Base-by-base conservation (phyloP, 2,888 invertebrate genomes). In the Carpatolechia fugitivella region DNA sequence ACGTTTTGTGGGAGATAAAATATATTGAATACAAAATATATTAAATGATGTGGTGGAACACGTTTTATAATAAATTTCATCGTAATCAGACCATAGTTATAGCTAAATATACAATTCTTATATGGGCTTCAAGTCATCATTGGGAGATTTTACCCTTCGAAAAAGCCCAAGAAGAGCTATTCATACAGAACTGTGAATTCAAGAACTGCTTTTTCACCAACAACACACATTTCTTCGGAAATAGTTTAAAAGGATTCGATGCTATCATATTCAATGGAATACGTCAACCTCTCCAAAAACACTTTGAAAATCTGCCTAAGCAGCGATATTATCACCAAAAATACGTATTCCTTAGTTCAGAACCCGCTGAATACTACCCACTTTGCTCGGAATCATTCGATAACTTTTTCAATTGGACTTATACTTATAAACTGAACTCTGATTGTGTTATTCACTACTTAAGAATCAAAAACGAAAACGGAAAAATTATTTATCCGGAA, bases 401-500 rank as follows among this genome's bases (percentile, higher is more conserved):
- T 11, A 67, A 72, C 4, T 90, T 79, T 57, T 90, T 90, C 47
- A 90, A 90, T 60, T 84, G 82, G 84, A 90, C 90, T 0, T 66
- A 80, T 0, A 90, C 89, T 0, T 89, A 89, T 36, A 80, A 71
- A 66, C 24, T 46, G 11, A 20, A 46, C 16, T 46, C 46, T 7
- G 46, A 46, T 10, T 5, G 5, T 10, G 33, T 33, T 8, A 8
- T 33, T 8, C 33, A 8, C n/a, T 33, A 33, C 10, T 33, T 33
- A 2, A 33, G 11, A 11, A 3, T 33, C 10, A 3, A 6, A 2
- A 33, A 33, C 8, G 8, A 33, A 6, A 8, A 33, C 3, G 33
- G 33, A 24, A 24, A 24, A 24, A 24, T 24, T 24, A 24, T 24
- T 24, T 24, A 24, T 6, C 24, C 24, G 6, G 24, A 24, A 24